Conservation (phyloP, 2,113 vertebrate genomes). For the Indri indri region DNA sequence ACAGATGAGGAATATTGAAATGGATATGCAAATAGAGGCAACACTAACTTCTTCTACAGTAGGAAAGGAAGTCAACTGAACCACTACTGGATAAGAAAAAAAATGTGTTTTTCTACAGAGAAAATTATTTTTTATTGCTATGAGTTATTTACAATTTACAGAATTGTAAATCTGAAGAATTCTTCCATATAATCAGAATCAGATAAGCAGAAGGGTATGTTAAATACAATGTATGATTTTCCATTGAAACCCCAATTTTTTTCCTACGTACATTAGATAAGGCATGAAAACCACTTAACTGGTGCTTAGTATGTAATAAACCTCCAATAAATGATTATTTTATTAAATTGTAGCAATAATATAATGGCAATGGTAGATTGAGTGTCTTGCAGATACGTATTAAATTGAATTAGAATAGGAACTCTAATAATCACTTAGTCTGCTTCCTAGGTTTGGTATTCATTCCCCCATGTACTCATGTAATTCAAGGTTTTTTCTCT, state of each 20-base stretch:
- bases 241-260: not conserved
- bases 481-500: not conserved
- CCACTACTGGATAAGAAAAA: not conserved
- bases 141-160: not conserved
- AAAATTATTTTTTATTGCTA: not conserved
- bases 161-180: not conserved
- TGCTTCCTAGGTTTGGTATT: not conserved
- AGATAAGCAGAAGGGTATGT: not conserved
- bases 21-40: not conserved
- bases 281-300: not conserved
- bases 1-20: not conserved
- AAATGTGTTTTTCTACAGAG: not conserved
- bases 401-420: not conserved
- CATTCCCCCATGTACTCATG: too few species aligned
- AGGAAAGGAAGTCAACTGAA: not conserved
- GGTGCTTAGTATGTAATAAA: not conserved
- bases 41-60: not conserved
- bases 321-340: not conserved
- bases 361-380: too few species aligned
- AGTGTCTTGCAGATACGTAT: not conserved
- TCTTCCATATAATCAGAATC: not conserved
- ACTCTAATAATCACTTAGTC: not conserved
- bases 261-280: not conserved
- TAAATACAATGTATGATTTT: not conserved
- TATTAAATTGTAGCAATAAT: not conserved